Percentiles rank a stretch among this genome's conserved stretches.
Evolutionary conservation across 1,140 invertebrate species (phyloP).

Genomic region (Chymomyza costata): DNA sequence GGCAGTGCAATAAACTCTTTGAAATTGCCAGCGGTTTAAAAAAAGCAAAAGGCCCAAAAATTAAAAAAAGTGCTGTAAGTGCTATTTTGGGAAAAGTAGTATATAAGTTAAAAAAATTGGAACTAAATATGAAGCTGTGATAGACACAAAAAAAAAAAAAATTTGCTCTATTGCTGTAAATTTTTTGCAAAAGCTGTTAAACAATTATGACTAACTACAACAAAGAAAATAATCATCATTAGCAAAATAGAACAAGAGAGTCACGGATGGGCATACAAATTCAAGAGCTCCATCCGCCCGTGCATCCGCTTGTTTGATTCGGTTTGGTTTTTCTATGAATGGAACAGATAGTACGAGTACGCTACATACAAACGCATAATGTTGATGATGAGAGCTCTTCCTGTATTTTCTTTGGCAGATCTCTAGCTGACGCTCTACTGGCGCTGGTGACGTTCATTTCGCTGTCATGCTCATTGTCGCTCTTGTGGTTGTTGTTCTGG

Average conservation of each 20-base stretch:
- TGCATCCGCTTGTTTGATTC: slow-evolving; percentile 60
- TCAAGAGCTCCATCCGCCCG: slow-evolving; percentile 71
- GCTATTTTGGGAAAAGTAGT: no score
- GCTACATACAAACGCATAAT: slow-evolving; percentile 1
- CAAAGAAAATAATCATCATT: slow-evolving; percentile 57
- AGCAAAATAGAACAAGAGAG: slow-evolving; percentile 55
- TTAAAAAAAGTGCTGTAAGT: no score
- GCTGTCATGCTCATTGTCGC: slow-evolving; percentile 39
- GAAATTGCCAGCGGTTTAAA: slow-evolving; percentile 59
- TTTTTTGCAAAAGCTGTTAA: slow-evolving; percentile 32
- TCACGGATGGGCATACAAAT: slow-evolving; percentile 41
- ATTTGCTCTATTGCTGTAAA: background rate
- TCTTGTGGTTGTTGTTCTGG: slow-evolving; percentile 12
- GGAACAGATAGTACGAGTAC: slow-evolving; percentile 21
- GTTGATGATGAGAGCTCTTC: slow-evolving; percentile 13
- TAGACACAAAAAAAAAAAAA: no score
- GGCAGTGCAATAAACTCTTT: slow-evolving; percentile 67
- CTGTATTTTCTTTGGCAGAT: no score
- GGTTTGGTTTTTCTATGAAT: slow-evolving; percentile 59
- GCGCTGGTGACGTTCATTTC: no score
- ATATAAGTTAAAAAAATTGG: no score
- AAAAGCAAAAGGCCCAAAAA: no score
- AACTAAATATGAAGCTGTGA: no score
- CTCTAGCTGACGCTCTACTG: no score
- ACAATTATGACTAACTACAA: slow-evolving; percentile 56